Evolutionary conservation across 2,797 vertebrate species (phyloP), one percentile per base, ranked within the genome.

Genomic region (Schizopygopsis malacanthus): DNA sequence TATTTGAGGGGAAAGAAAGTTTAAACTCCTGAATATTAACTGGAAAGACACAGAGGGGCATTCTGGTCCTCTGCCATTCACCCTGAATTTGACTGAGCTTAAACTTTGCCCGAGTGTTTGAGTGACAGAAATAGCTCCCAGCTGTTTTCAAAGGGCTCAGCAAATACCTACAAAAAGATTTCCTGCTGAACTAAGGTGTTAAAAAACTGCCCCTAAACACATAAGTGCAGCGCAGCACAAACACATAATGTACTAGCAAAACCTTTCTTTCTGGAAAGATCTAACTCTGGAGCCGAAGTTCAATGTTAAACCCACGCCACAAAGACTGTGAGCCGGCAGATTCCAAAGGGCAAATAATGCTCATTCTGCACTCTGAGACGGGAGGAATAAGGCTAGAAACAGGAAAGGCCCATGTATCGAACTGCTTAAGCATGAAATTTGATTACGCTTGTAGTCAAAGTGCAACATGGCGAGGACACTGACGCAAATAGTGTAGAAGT

Each of bases 381-480:
- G 59, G 63, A 77, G n/a, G 25, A 47, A 82, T 77, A 39, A 61
- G 39, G 37, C 47, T 82, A 47, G 59, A 54, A 82, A 82, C 9
- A 10, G 63, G 80, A 77, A 86, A 83, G 25, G 84, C 47, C 59
- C 33, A 45, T 85, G 45, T 78, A 52, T 77, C n/a, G 39, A 86
- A 77, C 73, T 82, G 63, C 22, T 92, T 90, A 85, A 93, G 90
- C 92, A 90, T 93, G 91, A 92, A 93, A 95, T 94, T 87, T 87
- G 88, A 89, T 94, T 91, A 92, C 86, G 80, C 67, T 89, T 89
- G n/a, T 33, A 87, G 70, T 20, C 81, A 86, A 72, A 85, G 83
- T 52, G 13, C 85, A 72, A 87, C 85, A 88, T 91, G 88, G 87
- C 83, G 81, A 89, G 52, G 90, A 87, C 86, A 90, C 87, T 50